These are phyloP conservation scores for Pelobates cultripes DNA, from an alignment of 2,797 vertebrate genomes.

Conservation along the genomic window DNA sequence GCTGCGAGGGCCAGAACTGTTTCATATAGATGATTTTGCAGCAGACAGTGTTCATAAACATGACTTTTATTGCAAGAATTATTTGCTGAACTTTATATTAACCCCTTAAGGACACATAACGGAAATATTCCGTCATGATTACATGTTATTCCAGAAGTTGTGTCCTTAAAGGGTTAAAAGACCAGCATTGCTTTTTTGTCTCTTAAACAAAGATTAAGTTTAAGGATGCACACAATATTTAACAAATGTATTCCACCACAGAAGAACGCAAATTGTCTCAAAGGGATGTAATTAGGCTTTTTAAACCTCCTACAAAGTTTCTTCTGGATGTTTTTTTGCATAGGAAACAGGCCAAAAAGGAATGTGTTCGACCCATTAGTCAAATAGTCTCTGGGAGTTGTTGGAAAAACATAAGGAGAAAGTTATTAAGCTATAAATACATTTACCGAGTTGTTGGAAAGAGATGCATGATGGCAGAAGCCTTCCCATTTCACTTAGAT, in stretches of 20 bases:
- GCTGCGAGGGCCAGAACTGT: constrained; percentile 3
- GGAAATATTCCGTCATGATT: no score
- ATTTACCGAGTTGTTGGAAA: not conserved
- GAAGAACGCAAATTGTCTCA: not conserved
- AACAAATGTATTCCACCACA: not conserved
- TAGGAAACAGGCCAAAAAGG: not conserved
- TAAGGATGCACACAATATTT: not conserved
- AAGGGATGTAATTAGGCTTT: not conserved
- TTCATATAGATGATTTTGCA: not conserved
- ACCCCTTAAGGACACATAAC: no score
- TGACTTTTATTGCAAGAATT: not conserved
- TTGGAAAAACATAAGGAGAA: not conserved
- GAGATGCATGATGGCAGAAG: not conserved
- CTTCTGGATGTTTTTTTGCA: not conserved
- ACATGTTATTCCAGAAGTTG: no score
- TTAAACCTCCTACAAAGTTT: not conserved
- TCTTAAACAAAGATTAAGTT: no score
- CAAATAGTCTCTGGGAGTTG: not conserved
- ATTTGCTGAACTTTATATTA: no score
- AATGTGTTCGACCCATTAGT: not conserved
- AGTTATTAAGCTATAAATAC: not conserved
- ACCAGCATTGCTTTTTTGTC: no score
- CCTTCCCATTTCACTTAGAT: not conserved
- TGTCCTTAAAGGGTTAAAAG: no score
- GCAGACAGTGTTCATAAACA: not conserved